A percentile compares a stretch with the other conserved stretches of the same genome.
Conservation (phyloP, 2,797 vertebrate species). For the Myotis pilosus region DNA sequence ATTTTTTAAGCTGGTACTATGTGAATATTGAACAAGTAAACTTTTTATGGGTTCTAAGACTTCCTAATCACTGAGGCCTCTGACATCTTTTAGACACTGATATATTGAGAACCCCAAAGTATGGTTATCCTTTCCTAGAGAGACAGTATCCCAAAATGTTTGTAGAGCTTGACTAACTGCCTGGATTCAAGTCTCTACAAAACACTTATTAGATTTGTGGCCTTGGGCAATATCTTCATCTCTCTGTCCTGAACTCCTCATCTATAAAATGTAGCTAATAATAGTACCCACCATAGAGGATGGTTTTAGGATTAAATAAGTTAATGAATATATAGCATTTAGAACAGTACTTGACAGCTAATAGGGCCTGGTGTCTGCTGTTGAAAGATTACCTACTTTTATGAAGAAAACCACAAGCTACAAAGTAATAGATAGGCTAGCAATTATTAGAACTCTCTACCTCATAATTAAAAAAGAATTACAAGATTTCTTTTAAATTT, state of each 20-base stretch:
- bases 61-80: neutral
- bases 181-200: neutral
- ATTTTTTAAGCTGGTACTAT: neutral
- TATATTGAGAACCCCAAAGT: neutral
- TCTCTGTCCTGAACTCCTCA: neutral
- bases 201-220: neutral
- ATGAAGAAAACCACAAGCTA: slow-evolving; percentile 25
- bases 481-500: slow-evolving; percentile 15
- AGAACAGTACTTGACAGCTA: neutral
- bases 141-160: neutral
- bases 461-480: neutral
- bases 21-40: neutral
- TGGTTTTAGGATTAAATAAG: slow-evolving; percentile 12
- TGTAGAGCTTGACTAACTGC: neutral
- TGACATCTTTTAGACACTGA: neutral
- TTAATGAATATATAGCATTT: neutral
- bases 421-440: neutral
- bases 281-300: neutral
- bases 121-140: neutral
- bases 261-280: neutral
- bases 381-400: neutral
- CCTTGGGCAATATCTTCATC: neutral
- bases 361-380: neutral
- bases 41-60: neutral
- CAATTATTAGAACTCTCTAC: neutral